Evolutionary conservation across 2,888 invertebrate species (phyloP).

Genomic region (Drosophila nr. perissopoda): DNA sequence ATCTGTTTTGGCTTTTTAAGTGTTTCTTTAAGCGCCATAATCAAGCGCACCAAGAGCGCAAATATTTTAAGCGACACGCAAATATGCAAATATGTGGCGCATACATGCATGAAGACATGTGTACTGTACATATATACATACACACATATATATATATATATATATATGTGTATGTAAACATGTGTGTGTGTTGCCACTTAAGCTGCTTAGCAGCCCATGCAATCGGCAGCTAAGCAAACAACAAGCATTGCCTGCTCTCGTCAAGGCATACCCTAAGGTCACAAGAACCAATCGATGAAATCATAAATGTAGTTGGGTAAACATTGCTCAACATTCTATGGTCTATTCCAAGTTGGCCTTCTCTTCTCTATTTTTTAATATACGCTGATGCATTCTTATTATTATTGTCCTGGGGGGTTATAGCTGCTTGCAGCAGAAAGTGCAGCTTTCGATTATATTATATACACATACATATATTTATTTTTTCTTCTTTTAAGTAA

Average conservation of each 20-base stretch:
- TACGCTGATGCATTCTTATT: not conserved
- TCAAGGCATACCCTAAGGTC: conserved; percentile 57
- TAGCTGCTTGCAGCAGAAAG: not conserved
- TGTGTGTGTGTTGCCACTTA: conserved; percentile 58
- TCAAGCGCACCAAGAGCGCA: conserved; percentile 75
- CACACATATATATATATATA: conserved; percentile 13
- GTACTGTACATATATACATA: not conserved
- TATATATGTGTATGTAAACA: conserved; percentile 4
- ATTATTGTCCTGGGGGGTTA: not conserved
- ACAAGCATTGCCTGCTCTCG: conserved; percentile 39
- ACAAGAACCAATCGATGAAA: conserved; percentile 27
- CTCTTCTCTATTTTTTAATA: not conserved
- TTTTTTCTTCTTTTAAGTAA: not conserved
- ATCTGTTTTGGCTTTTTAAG: conserved; percentile 68
- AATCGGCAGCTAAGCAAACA: conserved; percentile 70
- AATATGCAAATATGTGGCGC: conserved; percentile 76
- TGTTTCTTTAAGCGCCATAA: conserved; percentile 81
- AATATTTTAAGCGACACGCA: conserved; percentile 75
- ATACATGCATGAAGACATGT: conserved; percentile 42
- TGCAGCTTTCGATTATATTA: not conserved
- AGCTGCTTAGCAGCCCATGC: conserved; percentile 72
- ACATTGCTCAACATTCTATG: conserved; percentile 1
- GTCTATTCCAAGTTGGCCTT: not conserved
- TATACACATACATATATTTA: too few relatives aligned
- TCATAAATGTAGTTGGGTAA: conserved; percentile 31